Evolutionary conservation across 2,888 invertebrate species (phyloP).

Genomic region (Apotomis turbidana): DNA sequence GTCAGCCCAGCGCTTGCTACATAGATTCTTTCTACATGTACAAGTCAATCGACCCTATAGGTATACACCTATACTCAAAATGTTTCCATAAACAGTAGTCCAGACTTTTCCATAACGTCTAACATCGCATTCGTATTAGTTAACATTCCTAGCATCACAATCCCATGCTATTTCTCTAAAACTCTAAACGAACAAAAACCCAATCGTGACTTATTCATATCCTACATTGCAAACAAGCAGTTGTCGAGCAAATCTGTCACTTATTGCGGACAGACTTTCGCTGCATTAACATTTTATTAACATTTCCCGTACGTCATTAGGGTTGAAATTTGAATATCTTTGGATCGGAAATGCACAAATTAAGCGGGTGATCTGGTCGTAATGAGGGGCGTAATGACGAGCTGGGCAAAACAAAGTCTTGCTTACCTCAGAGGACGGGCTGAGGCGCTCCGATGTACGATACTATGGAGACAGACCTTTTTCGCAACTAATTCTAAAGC

Average conservation of each 20-base stretch:
- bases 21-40: too few relatives aligned
- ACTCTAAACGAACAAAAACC: conserved; percentile 65
- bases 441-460: not conserved
- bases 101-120: conserved; percentile 22
- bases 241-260: conserved; percentile 84
- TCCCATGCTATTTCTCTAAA: conserved; percentile 34
- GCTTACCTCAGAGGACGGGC: conserved; percentile 68
- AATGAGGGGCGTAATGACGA: conserved; percentile 82
- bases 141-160: conserved; percentile 36
- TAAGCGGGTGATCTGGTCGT: conserved; percentile 81
- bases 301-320: conserved; percentile 82
- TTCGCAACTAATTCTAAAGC: too few relatives aligned
- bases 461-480: conserved; percentile 58
- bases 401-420: conserved; percentile 77
- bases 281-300: conserved; percentile 83
- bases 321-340: conserved; percentile 82
- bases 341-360: conserved; percentile 83
- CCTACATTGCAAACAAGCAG: conserved; percentile 73
- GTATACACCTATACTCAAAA: not conserved
- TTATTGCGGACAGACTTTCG: conserved; percentile 77
- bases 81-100: not conserved
- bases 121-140: conserved; percentile 19
- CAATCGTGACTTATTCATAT: conserved; percentile 79
- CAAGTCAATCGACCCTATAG: not conserved
- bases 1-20: too few relatives aligned